Evolutionary conservation across 2,113 vertebrate genomes (phyloP).

Genomic region (Istiophorus platypterus): DNA sequence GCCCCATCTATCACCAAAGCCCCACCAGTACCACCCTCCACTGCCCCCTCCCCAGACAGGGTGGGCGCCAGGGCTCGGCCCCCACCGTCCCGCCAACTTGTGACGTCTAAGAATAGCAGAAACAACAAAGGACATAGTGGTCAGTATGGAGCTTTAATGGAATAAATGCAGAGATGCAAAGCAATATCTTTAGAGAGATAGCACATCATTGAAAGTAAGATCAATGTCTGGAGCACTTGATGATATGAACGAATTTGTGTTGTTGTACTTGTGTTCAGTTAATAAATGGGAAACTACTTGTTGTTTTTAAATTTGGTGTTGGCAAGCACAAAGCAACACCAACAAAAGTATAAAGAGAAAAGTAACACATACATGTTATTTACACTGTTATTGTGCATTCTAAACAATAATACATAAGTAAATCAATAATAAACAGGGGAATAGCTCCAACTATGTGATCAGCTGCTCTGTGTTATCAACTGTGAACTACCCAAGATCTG

Average conservation of each 20-base stretch:
- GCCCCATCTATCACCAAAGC: conserved; percentile 84
- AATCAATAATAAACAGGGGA: neutral
- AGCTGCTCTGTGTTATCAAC: too few species aligned
- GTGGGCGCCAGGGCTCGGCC: conserved; percentile 88
- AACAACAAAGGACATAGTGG: neutral
- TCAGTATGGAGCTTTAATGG: conserved; percentile 9
- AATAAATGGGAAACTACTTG: neutral
- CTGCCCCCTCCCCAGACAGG: conserved; percentile 85
- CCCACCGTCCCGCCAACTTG: conserved; percentile 96
- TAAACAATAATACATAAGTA: neutral
- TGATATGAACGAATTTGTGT: neutral
- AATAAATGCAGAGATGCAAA: neutral
- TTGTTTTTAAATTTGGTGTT: neutral
- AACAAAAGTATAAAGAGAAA: neutral
- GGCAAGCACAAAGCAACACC: neutral
- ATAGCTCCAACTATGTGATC: neutral
- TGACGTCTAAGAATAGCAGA: conserved; percentile 84
- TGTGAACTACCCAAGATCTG: neutral
- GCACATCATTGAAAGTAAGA: neutral
- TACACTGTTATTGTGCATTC: neutral
- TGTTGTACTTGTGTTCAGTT: neutral
- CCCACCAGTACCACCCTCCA: conserved; percentile 84
- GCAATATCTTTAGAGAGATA: neutral
- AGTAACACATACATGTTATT: neutral
- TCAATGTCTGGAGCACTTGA: neutral